Evolutionary conservation across 1,140 invertebrate genomes (phyloP), one percentile per base, ranked within the genome.

Genomic region (Cryptotermes secundus): DNA sequence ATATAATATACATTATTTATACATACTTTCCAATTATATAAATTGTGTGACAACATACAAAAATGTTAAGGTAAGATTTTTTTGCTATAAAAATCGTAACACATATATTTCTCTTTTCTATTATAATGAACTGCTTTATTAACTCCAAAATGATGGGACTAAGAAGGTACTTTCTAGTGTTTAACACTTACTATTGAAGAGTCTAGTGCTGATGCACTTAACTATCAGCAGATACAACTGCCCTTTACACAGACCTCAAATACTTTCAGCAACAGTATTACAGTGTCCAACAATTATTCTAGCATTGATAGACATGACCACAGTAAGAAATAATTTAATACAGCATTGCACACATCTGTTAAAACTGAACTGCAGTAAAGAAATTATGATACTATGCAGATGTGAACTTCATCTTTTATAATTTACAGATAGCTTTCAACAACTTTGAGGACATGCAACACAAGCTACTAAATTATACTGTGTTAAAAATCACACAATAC

Each of bases 271-370:
- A 72, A 72, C 59, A 72, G 9, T n/a, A 31, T 72, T n/a, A 72
- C 6, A 72, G 26, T n/a, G 26, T 59, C 53, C 19, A 59, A 19
- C 19, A 19, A 6, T 31, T 72, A 31, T 72, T 72, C n/a, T 72
- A 72, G 31, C 59, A 72, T 72, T n/a, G 31, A 72, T 31, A 72
- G 31, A 72, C 59, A 72, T 72, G 59, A 72, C n/a, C 59, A 72
- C 59, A 72, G 14, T n/a, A 72, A 10, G 59, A 72, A 72, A 72
- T 72, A 31, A 72, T 72, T n/a, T 31, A 72, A 31, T n/a, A 31
- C 10, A 72, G 59, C 31, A 72, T 31, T 72, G 16, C 59, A 72
- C 26, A 72, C 26, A n/a, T n/a, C 19, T 72, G 0, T 72, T n/a
- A 2, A 12, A 3, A 72, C 16, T 6, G 0, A 72, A 72, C 26